Evolutionary conservation across 2,113 vertebrate species (phyloP).

Genomic region (Sylvietta virens): DNA sequence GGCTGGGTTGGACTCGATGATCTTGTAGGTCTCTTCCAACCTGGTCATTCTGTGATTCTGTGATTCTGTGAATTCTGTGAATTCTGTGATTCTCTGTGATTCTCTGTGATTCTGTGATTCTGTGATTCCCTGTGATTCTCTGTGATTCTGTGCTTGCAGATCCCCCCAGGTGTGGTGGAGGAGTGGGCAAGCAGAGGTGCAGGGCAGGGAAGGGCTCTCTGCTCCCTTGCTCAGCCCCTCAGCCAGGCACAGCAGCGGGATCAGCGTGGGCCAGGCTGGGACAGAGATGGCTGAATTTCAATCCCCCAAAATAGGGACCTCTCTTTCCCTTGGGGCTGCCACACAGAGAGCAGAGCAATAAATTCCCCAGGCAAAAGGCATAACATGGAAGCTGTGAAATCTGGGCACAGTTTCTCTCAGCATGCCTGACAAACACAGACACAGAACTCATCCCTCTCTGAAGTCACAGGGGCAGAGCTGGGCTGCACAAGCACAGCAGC

Average conservation of each 20-base stretch:
- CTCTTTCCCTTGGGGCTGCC: neutral
- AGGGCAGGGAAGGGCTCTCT: neutral
- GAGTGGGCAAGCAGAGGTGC: rapidly evolving
- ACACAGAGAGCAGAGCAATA: neutral
- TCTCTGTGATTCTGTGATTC: too few relatives aligned
- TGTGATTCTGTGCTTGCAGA: neutral
- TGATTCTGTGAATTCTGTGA: too few relatives aligned
- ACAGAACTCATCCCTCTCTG: neutral
- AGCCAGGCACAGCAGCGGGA: rapidly evolving
- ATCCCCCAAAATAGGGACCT: neutral
- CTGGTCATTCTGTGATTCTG: neutral
- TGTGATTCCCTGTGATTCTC: too few relatives aligned
- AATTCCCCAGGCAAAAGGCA: neutral
- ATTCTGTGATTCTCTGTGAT: too few relatives aligned
- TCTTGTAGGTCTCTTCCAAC: neutral
- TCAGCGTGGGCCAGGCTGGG: neutral
- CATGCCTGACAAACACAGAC: neutral
- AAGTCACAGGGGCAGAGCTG: neutral
- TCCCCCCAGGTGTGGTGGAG: neutral
- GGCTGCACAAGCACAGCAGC: neutral
- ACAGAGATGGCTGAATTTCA: neutral
- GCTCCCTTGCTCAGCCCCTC: neutral
- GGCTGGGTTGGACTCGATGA: neutral
- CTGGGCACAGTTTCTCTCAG: neutral
- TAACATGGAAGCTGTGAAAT: neutral